Evolutionary conservation across 2,113 vertebrate species (phyloP), one percentile per base, ranked within the genome.

Genomic region (Heterotilapia buettikoferi): DNA sequence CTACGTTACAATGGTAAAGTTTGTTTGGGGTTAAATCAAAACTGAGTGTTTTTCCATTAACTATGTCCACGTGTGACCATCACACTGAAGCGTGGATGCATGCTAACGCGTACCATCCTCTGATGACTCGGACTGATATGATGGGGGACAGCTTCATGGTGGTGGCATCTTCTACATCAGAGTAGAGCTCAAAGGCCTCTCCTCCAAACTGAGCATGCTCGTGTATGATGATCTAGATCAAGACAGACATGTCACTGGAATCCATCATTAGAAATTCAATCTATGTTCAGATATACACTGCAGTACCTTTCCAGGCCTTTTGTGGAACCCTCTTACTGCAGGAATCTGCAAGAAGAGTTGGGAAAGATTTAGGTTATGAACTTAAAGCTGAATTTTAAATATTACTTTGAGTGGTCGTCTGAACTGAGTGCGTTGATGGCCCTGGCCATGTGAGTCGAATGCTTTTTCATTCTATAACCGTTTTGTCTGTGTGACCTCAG

Each of bases 261-360:
- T 40, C 14, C 40, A 50, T 52, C 18, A 33, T 13, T 8, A 29
- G 4, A 78, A 52, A 47, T 50, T 13, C 10, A 52, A n/a, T 78
- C 3, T 31, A 33, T 0, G 45, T 52, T 31, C 9, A 33, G 14
- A 78, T 52, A 5, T 50, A 2, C n/a, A 57, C 56, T 16, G 26
- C 13, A 57, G 87, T 97, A 98, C 98, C 97, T 98, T 99, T 86
- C 98, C 98, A 86, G 98, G 98, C 87, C 98, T 96, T 89, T 97
- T 97, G 91, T 99, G 98, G 92, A 97, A 97, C 1, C 95, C 95
- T 92, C 89, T 96, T 1, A 88, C 68, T 52, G 59, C 89, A 81
- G 88, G 94, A 10, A 84, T 76, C 96, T 96, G 92, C 13, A 63
- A 92, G 29, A 43, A 80, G 86, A 81, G 7, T 3, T 31, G 6